Base-by-base conservation (phyloP, 2,113 vertebrate genomes). In the Proterorhinus semilunaris region DNA sequence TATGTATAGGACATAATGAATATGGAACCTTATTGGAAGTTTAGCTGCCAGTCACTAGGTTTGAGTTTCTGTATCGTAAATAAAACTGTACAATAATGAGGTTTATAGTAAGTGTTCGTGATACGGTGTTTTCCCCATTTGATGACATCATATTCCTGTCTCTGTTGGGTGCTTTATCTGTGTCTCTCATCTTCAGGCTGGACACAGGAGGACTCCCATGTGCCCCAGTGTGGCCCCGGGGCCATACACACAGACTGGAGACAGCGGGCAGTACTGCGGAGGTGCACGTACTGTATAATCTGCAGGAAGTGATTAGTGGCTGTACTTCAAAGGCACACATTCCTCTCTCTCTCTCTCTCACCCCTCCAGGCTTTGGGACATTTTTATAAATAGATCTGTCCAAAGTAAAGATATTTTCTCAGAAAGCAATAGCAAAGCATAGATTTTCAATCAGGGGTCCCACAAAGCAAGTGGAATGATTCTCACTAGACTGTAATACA, bases 221-320 rank as follows among this genome's bases (percentile, higher is more conserved):
- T 81, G 79, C 79, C 72, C 62, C 1, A 47, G 54, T 43, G 55
- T 43, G 55, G 67, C 76, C 71, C 74, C 67, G 11, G 71, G 81
- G 76, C 49, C 65, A 45, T 59, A 55, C 48, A 16, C 63, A 21
- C 48, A 10, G 50, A 10, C 52, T 17, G 17, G 67, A 42, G 68
- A 75, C 53, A 55, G 53, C 53, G 76, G 78, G 75, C 75, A 79
- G 76, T 83, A 36, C 27, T 36, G 82, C 52, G 6, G 80, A 58
- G 81, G 85, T 81, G 74, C 87, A 87, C 71, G 80, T 83, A 83
- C 83, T 86, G 84, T 87, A 71, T 89, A 85, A 89, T 87, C 83
- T 89, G 52, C 78, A 89, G 87, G 87, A 89, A 86, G 86, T 79
- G 77, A 89, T 87, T 89, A 87, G 65, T 77, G 82, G 79, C 72